These are phyloP conservation scores for Porites rus DNA, from an alignment of 92 coral and sea anemone species.

Conservation along the genomic window DNA sequence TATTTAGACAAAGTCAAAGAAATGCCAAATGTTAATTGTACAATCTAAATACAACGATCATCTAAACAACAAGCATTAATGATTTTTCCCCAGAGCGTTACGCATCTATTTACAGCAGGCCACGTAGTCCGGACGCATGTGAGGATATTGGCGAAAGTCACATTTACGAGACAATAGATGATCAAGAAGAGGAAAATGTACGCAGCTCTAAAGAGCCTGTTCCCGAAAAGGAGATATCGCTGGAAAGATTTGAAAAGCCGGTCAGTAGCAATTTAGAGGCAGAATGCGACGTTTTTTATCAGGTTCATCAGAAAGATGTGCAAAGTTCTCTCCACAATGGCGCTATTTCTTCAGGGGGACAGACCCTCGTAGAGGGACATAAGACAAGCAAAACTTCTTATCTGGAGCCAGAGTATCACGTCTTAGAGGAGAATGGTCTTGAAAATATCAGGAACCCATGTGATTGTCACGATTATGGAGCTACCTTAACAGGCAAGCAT, in stretches of 20 bases:
- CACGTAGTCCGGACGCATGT: background rate
- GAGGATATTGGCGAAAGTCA: background rate
- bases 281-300: background rate
- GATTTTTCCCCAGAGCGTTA: background rate
- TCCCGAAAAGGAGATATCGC: too few relatives aligned
- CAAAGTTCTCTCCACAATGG: background rate
- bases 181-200: background rate
- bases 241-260: background rate
- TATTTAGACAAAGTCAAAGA: too few relatives aligned
- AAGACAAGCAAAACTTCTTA: too few relatives aligned
- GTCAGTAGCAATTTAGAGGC: background rate
- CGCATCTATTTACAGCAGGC: background rate
- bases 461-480: too few relatives aligned
- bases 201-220: background rate
- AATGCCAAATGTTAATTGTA: too few relatives aligned
- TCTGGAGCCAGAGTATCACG: background rate
- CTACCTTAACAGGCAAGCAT: background rate
- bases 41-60: too few relatives aligned
- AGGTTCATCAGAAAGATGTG: background rate
- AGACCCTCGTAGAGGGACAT: background rate
- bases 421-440: background rate
- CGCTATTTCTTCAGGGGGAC: background rate
- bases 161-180: background rate
- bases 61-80: too few relatives aligned
- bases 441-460: background rate